Evolutionary conservation across 1,140 invertebrate species (phyloP).

Genomic region (Apis laboriosa): DNA sequence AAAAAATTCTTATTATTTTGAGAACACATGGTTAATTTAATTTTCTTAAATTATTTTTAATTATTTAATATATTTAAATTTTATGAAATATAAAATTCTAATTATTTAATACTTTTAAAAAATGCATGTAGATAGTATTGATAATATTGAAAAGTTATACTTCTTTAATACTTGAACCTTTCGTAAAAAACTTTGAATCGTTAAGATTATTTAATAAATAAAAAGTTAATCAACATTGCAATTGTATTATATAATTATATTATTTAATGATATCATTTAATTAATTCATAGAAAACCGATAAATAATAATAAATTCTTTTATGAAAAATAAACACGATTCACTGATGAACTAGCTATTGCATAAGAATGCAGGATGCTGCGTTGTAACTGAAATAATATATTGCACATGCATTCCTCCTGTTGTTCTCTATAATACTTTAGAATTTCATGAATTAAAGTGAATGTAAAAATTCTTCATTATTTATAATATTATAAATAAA

Average conservation of each 20-base stretch:
- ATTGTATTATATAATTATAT: slow-evolving; percentile 2
- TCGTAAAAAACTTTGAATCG: not conserved
- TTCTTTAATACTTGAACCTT: not conserved
- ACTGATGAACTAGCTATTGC: not conserved
- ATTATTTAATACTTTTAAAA: too few species aligned
- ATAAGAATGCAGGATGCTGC: slow-evolving; percentile 34
- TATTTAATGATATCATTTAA: not conserved
- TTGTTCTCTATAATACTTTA: not conserved
- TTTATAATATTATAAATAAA: too few species aligned
- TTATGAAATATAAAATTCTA: too few species aligned
- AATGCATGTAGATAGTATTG: too few species aligned
- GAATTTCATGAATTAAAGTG: slow-evolving; percentile 15
- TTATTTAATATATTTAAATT: too few species aligned
- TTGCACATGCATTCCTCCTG: not conserved
- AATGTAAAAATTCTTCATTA: not conserved
- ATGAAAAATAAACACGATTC: slow-evolving; percentile 6
- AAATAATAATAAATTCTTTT: slow-evolving; percentile 6
- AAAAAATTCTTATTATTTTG: not conserved
- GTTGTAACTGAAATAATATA: slow-evolving; percentile 25
- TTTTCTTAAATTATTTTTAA: slow-evolving; percentile 6
- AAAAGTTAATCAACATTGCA: not conserved
- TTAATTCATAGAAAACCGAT: slow-evolving; percentile 11
- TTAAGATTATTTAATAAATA: not conserved
- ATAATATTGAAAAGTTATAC: not conserved
- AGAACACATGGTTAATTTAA: slow-evolving; percentile 5